Percentiles rank a stretch among this genome's conserved stretches.
phyloP scores from a whole-genome alignment of 2,797 vertebrate genomes.

The Geotrypetes seraphini region DNA sequence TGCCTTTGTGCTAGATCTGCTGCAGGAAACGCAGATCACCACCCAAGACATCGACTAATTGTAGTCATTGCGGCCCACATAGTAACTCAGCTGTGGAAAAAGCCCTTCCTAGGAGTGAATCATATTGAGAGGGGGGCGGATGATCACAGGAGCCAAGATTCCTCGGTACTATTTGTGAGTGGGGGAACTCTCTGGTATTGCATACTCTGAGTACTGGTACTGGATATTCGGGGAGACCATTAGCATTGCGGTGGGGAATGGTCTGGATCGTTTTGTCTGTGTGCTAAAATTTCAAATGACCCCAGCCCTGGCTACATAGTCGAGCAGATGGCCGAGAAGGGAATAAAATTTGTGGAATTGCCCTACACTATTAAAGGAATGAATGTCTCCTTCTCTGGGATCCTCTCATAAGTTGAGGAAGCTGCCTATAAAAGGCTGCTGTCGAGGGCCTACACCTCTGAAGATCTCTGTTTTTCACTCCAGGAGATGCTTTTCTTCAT shows the following conservation, averaged over 20 bases:
- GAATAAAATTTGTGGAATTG: slow-evolving; percentile 69
- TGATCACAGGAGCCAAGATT: slow-evolving; percentile 71
- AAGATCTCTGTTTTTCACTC: slow-evolving; percentile 84
- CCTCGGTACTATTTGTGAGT: slow-evolving; percentile 84
- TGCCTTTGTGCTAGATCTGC: slow-evolving; percentile 66
- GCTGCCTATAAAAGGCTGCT: slow-evolving; percentile 69
- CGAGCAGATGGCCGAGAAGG: slow-evolving; percentile 87
- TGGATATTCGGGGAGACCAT: slow-evolving; percentile 92
- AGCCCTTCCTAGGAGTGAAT: slow-evolving; percentile 79
- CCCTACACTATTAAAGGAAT: slow-evolving; percentile 89
- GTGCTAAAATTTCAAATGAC: slow-evolving; percentile 86
- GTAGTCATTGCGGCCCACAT: slow-evolving; percentile 81
- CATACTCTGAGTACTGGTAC: slow-evolving; percentile 76
- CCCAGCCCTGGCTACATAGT: slow-evolving; percentile 91
- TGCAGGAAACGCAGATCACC: slow-evolving; percentile 66
- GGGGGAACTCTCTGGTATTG: slow-evolving; percentile 90
- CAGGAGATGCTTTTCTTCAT: slow-evolving; percentile 86
- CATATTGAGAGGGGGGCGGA: slow-evolving; percentile 92
- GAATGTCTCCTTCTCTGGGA: slow-evolving; percentile 88
- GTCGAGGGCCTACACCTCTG: slow-evolving; percentile 61
- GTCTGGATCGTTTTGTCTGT: slow-evolving; percentile 81
- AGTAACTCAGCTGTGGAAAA: slow-evolving; percentile 78
- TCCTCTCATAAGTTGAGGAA: slow-evolving; percentile 82
- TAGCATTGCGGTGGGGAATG: slow-evolving; percentile 89
- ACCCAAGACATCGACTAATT: slow-evolving; percentile 71